These are phyloP conservation scores for Oncorhynchus kisutch DNA, from an alignment of 2,113 vertebrate species.

Conservation along the genomic window DNA sequence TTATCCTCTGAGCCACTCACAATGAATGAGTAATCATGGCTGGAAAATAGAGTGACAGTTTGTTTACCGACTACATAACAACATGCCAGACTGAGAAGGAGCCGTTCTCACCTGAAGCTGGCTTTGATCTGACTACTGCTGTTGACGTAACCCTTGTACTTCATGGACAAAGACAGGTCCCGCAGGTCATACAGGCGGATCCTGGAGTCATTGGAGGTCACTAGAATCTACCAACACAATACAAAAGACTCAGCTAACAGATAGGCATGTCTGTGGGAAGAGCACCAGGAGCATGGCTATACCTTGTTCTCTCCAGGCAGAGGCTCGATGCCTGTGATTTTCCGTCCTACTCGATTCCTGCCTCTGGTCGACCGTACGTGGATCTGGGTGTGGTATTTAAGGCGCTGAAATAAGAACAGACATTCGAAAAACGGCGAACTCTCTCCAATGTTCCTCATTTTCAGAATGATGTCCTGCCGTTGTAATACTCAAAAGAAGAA, in stretches of 20 bases:
- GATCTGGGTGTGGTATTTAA: conserved; percentile 98
- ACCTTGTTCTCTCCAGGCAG: conserved; percentile 98
- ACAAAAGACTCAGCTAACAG: neutral
- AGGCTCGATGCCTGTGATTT: conserved; percentile 98
- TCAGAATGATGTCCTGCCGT: neutral
- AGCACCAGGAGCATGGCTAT: conserved; percentile 1
- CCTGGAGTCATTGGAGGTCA: conserved; percentile 96
- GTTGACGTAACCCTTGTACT: conserved; percentile 98
- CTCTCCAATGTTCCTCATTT: neutral
- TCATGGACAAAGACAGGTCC: conserved; percentile 97
- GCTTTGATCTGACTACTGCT: conserved; percentile 99
- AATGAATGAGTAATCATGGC: conserved; percentile 96
- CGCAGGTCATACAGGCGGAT: conserved; percentile 95
- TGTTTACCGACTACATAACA: neutral
- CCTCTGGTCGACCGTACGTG: conserved; percentile 96
- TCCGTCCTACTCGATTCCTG: conserved; percentile 93
- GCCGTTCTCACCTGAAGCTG: conserved; percentile 89
- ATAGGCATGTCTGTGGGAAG: neutral
- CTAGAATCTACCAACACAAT: conserved; percentile 83
- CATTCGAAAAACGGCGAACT: neutral
- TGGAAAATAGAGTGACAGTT: conserved; percentile 48
- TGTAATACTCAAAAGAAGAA: neutral
- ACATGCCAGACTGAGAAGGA: neutral
- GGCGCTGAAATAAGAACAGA: conserved; percentile 74
- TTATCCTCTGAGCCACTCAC: conserved; percentile 97